Conservation (phyloP, 1,140 invertebrate genomes). For the Paraescarpia echinospica region DNA sequence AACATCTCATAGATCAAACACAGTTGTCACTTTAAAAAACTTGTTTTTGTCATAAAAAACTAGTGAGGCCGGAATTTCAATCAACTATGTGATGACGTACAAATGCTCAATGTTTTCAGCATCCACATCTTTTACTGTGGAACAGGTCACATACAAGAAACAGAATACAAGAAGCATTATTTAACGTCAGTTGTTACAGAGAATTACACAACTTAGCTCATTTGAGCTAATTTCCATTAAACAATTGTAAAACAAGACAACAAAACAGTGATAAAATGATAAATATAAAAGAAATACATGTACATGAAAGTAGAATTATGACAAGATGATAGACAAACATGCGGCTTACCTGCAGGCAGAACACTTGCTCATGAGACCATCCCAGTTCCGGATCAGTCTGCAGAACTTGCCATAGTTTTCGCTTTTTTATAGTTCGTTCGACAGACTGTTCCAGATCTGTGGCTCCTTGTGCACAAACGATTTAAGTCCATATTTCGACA, state of each 20-base stretch:
- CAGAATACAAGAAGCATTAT: neutral
- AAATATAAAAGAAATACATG: neutral
- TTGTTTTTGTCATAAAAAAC: no score
- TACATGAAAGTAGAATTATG: no score
- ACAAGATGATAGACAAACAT: neutral
- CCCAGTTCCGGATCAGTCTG: neutral
- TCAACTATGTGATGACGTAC: no score
- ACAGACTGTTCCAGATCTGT: neutral
- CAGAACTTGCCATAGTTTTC: neutral
- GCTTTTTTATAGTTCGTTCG: neutral
- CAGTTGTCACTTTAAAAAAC: no score
- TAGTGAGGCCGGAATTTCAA: no score
- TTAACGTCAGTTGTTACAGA: neutral
- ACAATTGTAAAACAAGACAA: neutral
- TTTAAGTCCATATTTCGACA: neutral
- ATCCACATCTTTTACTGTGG: no score
- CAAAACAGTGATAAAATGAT: neutral
- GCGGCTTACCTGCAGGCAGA: neutral
- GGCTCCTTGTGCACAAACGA: neutral
- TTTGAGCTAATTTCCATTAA: neutral
- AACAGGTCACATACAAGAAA: no score
- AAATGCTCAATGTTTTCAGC: no score
- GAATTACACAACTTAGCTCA: neutral
- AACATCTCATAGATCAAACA: no score
- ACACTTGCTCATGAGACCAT: neutral